Evolutionary conservation across 1,140 invertebrate species (phyloP).

Genomic region (Hypsibius dujardini): DNA sequence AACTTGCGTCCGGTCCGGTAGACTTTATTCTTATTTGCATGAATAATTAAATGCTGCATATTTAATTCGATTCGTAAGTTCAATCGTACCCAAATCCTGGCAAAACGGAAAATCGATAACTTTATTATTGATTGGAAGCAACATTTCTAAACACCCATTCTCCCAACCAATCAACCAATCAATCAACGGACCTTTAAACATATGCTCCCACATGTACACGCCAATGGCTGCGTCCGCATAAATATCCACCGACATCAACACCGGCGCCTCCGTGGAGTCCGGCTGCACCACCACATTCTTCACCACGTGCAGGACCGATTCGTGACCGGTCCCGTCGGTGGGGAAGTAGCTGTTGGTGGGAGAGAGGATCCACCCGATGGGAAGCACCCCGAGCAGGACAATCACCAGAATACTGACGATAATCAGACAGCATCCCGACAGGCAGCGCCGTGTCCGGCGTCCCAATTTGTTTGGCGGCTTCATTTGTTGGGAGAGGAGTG

Average conservation of each 20-base stretch:
- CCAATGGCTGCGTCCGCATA: slow-evolving; percentile 24
- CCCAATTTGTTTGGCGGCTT: neutral
- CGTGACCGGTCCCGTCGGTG: neutral
- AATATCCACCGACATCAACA: neutral
- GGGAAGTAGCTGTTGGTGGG: neutral
- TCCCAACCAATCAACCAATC: no score
- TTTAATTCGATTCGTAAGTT: no score
- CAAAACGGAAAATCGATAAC: no score
- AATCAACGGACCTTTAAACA: slow-evolving; percentile 33
- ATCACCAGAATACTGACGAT: neutral
- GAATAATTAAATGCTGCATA: no score
- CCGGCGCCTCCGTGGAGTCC: neutral
- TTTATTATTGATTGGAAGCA: no score
- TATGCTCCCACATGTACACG: slow-evolving; percentile 40
- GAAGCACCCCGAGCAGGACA: neutral
- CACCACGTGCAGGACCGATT: neutral
- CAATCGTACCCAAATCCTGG: slow-evolving; percentile 32
- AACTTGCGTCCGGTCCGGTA: no score
- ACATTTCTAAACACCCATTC: no score
- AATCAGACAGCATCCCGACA: neutral
- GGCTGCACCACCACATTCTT: no score
- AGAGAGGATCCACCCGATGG: slow-evolving; percentile 8
- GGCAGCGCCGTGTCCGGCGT: neutral
- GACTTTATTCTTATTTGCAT: no score
- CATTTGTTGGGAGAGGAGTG: neutral